Percentiles rank a stretch among this genome's conserved stretches.
These are phyloP conservation scores for Plecotus auritus DNA, from an alignment of 2,113 vertebrate species.

Conservation along the genomic window DNA sequence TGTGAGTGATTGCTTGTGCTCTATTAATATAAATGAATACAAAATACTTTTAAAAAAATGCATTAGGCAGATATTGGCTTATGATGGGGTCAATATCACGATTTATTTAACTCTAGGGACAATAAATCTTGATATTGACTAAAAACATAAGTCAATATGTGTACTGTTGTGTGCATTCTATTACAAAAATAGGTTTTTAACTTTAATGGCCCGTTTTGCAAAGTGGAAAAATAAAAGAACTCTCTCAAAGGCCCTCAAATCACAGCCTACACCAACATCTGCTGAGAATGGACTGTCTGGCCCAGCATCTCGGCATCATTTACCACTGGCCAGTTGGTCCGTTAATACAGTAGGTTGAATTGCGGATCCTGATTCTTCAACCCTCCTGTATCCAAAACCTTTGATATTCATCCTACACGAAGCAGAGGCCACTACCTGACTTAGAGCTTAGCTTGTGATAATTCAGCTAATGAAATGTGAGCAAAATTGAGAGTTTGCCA, in stretches of 20 bases:
- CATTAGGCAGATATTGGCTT: conserved; percentile 84
- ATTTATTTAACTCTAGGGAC: conserved; percentile 85
- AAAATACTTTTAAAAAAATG: conserved; percentile 83
- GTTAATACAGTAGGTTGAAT: background rate
- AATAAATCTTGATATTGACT: conserved; percentile 88
- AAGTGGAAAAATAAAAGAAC: conserved; percentile 54
- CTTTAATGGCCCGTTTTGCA: conserved; percentile 73
- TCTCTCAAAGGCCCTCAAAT: background rate
- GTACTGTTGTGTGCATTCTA: conserved; percentile 81
- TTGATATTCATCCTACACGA: background rate
- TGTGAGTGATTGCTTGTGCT: conserved; percentile 77
- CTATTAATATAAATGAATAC: conserved; percentile 85
- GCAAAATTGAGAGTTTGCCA: background rate
- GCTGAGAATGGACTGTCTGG: background rate
- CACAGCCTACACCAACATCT: background rate
- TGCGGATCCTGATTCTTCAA: background rate
- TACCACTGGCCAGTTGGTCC: background rate
- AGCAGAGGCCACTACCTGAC: background rate
- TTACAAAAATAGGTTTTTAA: conserved; percentile 78
- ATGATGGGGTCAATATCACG: conserved; percentile 84
- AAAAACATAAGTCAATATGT: conserved; percentile 84
- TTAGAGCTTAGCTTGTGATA: background rate
- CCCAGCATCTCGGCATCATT: background rate
- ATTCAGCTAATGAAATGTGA: background rate
- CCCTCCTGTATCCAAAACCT: background rate